phyloP scores from a whole-genome alignment of 2,888 invertebrate species.

The Ferrisia virgata region DNA sequence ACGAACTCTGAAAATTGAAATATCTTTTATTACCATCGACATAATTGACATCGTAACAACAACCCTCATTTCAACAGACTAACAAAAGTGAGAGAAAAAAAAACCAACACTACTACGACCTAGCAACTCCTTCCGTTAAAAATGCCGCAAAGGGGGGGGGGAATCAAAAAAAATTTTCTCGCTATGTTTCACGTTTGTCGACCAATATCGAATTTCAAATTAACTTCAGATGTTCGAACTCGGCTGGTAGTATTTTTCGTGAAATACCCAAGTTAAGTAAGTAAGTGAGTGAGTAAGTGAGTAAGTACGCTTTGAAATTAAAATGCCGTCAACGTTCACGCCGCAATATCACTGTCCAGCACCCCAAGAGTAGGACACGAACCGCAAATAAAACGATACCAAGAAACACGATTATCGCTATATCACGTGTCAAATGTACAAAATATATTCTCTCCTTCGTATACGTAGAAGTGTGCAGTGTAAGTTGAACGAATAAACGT shows the following conservation, averaged over 20 bases:
- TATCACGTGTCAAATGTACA: conserved; percentile 28
- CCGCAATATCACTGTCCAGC: conserved; percentile 26
- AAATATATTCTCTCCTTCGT: conserved; percentile 2
- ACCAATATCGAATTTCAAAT: conserved; percentile 7
- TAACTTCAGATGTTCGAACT: background rate
- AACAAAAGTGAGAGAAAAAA: background rate
- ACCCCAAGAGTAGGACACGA: conserved; percentile 14
- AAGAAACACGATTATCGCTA: conserved; percentile 23
- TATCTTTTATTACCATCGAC: too few species aligned
- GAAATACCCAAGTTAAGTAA: too few species aligned
- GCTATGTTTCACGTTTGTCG: background rate
- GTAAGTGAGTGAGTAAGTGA: too few species aligned
- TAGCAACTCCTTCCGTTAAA: background rate
- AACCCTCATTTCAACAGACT: background rate
- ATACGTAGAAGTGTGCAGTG: background rate
- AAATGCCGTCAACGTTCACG: conserved; percentile 21
- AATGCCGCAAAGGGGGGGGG: background rate
- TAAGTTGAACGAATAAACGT: conserved; percentile 22
- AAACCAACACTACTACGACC: background rate
- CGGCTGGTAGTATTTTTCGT: background rate
- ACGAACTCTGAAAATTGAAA: too few species aligned
- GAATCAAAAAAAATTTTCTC: background rate
- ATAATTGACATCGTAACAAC: too few species aligned
- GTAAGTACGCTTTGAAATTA: background rate
- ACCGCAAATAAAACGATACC: conserved; percentile 8